These are phyloP conservation scores for Chymomyza procnemis DNA, from an alignment of 2,888 invertebrate species.

Conservation along the genomic window DNA sequence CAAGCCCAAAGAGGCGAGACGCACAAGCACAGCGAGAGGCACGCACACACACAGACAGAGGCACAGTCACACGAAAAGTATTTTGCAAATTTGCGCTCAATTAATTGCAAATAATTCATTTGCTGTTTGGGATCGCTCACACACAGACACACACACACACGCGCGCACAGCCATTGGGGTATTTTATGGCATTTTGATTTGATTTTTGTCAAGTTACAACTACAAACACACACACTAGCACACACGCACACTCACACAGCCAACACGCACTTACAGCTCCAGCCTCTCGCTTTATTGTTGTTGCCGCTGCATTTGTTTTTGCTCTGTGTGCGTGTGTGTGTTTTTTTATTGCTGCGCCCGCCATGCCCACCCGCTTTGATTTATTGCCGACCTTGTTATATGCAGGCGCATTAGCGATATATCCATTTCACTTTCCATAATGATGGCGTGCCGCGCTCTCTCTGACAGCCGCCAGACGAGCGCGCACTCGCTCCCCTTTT, in stretches of 20 bases:
- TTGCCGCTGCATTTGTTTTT: conserved; percentile 11
- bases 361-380: conserved; percentile 63
- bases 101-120: conserved; percentile 77
- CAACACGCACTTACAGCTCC: conserved; percentile 9
- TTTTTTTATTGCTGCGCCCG: conserved; percentile 16
- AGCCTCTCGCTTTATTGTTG: conserved; percentile 10
- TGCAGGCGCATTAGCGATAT: conserved; percentile 77
- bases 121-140: conserved; percentile 52
- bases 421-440: conserved; percentile 78
- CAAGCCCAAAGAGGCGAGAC: conserved; percentile 42
- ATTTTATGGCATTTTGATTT: conserved; percentile 75
- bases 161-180: conserved; percentile 41
- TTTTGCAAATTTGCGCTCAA: conserved; percentile 75
- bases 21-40: conserved; percentile 16
- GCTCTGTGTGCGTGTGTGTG: background rate
- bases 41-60: conserved; percentile 17
- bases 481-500: conserved; percentile 45
- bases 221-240: no score
- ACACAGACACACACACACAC: background rate
- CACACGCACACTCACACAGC: no score
- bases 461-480: conserved; percentile 32
- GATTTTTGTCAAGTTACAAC: conserved; percentile 61
- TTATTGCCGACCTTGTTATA: conserved; percentile 79
- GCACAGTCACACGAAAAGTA: conserved; percentile 46
- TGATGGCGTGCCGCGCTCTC: conserved; percentile 58